Base-by-base conservation (phyloP, 2,888 invertebrate genomes). In the Cryptosula pallasiana region DNA sequence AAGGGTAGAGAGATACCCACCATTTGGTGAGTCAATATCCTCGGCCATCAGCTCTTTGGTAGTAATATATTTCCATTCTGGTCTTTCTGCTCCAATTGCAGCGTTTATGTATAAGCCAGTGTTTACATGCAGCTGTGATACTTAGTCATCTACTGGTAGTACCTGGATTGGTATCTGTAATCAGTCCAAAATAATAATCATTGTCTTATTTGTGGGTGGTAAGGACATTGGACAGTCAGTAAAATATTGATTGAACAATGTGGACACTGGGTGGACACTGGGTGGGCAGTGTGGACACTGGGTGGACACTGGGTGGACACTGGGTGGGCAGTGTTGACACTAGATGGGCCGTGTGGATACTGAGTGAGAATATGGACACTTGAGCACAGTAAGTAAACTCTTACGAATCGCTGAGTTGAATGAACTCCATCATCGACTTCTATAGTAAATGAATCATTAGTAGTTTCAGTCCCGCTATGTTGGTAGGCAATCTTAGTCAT, bases 401-500 rank as follows among this genome's bases (percentile, higher is more conserved):
- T n/a, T n/a, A n/a, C n/a, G n/a, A n/a, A n/a, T n/a, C n/a, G n/a
- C n/a, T n/a, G n/a, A 9, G 81, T 76, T 58, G 79, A 80, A 73
- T 83, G 82, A 69, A 75, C 76, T 0, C 83, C 83, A 74, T 84
- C 83, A 0, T 81, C 79, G 20, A 83, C 75, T 81, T 80, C 74
- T 70, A 70, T 23, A 25, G 36, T 45, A 36, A 85, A 82, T 16
- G 76, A 75, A 73, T 85, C 85, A 16, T 78, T 72, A 0, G 75
- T 77, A 1, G 84, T 83, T 75, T 85, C 85, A 9, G 81, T 80
- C 74, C 83, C 81, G 75, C 85, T 85, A 75, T 85, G 85, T 71
- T 81, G 79, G 76, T 85, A 85, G 27, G 79, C 79, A 69, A 84
- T 81, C 45, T 79, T 81, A 1, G 81, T 81, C 5, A 78, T 79